Evolutionary conservation across 2,888 invertebrate species (phyloP).

Genomic region (Flexamia atlantica): DNA sequence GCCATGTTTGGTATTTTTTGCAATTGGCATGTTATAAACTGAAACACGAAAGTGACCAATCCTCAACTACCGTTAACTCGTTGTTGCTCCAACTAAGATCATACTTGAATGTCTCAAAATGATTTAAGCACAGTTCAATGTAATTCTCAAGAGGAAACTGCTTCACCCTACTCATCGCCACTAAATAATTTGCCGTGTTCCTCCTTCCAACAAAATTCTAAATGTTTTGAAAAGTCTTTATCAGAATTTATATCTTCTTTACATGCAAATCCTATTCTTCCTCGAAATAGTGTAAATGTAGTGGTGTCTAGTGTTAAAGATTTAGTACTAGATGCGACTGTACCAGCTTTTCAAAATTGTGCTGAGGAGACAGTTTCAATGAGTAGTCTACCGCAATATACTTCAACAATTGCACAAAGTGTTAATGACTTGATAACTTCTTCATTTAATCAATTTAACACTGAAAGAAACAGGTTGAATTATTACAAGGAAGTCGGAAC

Average conservation of each 20-base stretch:
- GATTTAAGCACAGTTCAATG: too few species aligned
- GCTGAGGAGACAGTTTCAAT: background rate
- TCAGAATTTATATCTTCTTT: conserved; percentile 1
- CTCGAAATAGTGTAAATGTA: background rate
- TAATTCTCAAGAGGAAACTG: background rate
- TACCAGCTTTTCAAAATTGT: background rate
- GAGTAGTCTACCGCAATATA: background rate
- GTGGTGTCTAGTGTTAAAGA: background rate
- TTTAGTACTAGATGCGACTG: background rate
- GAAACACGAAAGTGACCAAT: too few species aligned
- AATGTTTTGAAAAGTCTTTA: background rate
- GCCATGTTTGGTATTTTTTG: too few species aligned
- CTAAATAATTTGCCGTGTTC: background rate
- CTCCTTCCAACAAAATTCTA: background rate
- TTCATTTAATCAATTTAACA: background rate
- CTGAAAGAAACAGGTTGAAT: background rate
- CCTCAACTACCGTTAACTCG: too few species aligned
- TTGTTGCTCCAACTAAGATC: too few species aligned
- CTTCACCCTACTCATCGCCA: background rate
- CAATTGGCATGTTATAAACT: too few species aligned
- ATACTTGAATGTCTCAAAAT: too few species aligned
- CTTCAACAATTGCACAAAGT: background rate
- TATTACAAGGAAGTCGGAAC: background rate
- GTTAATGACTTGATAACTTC: background rate
- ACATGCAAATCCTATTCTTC: background rate